Evolutionary conservation across 2,797 vertebrate genomes (phyloP).

Genomic region (Chromis chromis): DNA sequence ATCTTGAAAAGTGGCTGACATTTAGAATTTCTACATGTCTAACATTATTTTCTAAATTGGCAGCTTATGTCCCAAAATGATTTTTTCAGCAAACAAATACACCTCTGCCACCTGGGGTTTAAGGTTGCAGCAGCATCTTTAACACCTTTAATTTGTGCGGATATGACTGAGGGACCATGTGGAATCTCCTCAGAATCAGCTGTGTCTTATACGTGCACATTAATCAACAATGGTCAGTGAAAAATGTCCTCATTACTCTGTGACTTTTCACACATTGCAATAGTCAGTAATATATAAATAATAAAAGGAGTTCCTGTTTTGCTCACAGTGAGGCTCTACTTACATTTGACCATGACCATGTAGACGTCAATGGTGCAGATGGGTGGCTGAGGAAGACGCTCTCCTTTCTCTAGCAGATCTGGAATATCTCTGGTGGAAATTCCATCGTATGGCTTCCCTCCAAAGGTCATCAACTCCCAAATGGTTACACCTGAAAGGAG

Average conservation of each 20-base stretch:
- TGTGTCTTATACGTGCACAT: background rate
- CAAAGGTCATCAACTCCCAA: constrained; percentile 99
- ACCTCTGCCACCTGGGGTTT: background rate
- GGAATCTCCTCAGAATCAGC: background rate
- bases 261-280: background rate
- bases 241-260: background rate
- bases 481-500: constrained; percentile 92
- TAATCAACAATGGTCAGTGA: background rate
- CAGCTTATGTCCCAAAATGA: no score
- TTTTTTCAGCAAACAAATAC: no score
- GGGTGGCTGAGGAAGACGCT: constrained; percentile 95
- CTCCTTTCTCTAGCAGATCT: constrained; percentile 97
- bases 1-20: no score
- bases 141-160: background rate
- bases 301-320: background rate
- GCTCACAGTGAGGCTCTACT: constrained; percentile 48
- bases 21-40: no score
- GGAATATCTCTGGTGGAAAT: constrained; percentile 98
- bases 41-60: no score
- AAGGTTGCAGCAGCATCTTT: background rate
- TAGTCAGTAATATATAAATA: no score
- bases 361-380: constrained; percentile 99
- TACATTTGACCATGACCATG: constrained; percentile 99
- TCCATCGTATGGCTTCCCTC: constrained; percentile 96
- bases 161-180: background rate